Conservation (phyloP, 1,140 invertebrate species). For the Helicorthomorpha holstii region DNA sequence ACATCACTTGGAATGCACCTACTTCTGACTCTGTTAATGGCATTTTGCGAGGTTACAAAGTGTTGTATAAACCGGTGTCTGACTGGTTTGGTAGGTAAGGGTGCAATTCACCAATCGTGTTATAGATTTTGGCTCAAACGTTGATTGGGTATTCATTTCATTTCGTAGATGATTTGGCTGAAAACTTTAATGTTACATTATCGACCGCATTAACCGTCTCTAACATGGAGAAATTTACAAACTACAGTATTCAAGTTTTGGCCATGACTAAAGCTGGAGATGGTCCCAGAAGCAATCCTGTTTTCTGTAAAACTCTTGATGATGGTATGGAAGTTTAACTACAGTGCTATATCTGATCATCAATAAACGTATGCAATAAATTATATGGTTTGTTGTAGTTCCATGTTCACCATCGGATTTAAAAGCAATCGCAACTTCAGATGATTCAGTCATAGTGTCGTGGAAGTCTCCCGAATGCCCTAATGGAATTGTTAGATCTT, state of each 20-base stretch:
- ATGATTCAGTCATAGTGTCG: slow-evolving; percentile 19
- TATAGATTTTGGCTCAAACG: slow-evolving; percentile 35
- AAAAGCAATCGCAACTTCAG: slow-evolving; percentile 20
- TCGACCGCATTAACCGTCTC: slow-evolving; percentile 9
- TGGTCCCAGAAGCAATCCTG: too few relatives aligned
- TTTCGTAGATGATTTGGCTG: background rate
- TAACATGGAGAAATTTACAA: slow-evolving; percentile 30
- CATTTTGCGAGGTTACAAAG: slow-evolving; percentile 37
- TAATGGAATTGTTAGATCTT: slow-evolving; percentile 22
- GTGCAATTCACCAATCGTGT: too few relatives aligned
- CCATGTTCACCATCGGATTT: slow-evolving; percentile 22
- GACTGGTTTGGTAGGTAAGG: slow-evolving; percentile 9
- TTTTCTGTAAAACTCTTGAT: too few relatives aligned
- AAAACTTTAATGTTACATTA: slow-evolving; percentile 8
- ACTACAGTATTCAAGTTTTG: slow-evolving; percentile 32
- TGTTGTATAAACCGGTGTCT: slow-evolving; percentile 20
- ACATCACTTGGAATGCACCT: slow-evolving; percentile 24
- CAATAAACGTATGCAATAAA: background rate
- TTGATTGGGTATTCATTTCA: slow-evolving; percentile 6
- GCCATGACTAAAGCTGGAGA: too few relatives aligned
- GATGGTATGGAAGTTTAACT: slow-evolving; percentile 31
- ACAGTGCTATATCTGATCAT: background rate
- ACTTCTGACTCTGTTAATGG: slow-evolving; percentile 36
- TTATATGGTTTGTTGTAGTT: slow-evolving; percentile 14
- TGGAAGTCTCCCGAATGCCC: slow-evolving; percentile 22